Conservation (phyloP, 2,113 vertebrate genomes). For the Cairina moschata region DNA sequence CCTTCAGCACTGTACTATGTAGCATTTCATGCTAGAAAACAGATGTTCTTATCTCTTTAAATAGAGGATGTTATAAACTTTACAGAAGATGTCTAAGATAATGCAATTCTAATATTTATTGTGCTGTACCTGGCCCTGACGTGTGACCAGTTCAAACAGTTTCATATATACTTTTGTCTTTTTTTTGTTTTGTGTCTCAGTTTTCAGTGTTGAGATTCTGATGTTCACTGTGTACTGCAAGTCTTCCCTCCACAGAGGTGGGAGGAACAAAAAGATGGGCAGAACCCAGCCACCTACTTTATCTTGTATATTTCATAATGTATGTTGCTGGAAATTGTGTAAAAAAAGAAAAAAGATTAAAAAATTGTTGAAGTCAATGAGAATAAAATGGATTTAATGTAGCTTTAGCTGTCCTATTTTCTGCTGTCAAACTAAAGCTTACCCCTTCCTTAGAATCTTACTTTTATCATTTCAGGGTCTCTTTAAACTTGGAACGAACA, state of each 20-base stretch:
- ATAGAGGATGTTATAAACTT: slow-evolving; percentile 73
- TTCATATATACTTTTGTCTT: slow-evolving; percentile 74
- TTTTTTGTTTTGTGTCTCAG: slow-evolving; percentile 56
- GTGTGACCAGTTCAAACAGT: slow-evolving; percentile 76
- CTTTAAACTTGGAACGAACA: not conserved
- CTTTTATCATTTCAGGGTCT: not conserved
- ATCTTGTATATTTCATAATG: slow-evolving; percentile 73
- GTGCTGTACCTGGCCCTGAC: slow-evolving; percentile 74
- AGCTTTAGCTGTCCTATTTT: not conserved
- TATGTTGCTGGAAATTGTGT: slow-evolving; percentile 77
- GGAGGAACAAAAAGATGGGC: slow-evolving; percentile 40
- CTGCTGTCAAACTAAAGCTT: not conserved
- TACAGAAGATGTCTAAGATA: slow-evolving; percentile 72
- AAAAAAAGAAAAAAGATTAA: slow-evolving; percentile 33
- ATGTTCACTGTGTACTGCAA: slow-evolving; percentile 66
- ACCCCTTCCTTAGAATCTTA: not conserved
- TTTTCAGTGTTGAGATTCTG: slow-evolving; percentile 78
- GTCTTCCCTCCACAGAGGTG: slow-evolving; percentile 61
- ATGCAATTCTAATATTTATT: slow-evolving; percentile 81
- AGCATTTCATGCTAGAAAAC: slow-evolving; percentile 71
- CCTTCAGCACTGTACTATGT: slow-evolving; percentile 59
- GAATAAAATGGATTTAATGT: slow-evolving; percentile 81
- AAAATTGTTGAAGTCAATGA: slow-evolving; percentile 72
- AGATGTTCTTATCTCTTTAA: slow-evolving; percentile 73
- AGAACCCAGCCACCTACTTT: slow-evolving; percentile 62